Conservation (phyloP, 1,140 invertebrate genomes). For the Metaphire vulgaris region DNA sequence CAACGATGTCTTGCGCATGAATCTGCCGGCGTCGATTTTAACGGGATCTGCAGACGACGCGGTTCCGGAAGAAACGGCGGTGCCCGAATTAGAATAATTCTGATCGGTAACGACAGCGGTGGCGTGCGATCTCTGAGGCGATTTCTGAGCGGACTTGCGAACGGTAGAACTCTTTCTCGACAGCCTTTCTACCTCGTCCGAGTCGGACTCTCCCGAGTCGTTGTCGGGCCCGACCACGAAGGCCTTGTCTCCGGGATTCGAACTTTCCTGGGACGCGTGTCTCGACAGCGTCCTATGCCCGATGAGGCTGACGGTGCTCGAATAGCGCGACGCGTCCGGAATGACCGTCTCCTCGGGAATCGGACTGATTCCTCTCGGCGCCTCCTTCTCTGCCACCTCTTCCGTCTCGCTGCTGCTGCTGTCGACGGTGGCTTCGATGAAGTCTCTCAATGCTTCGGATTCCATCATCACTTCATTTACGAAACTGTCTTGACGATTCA, state of each 20-base stretch:
- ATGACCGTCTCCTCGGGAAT: constrained; percentile 9
- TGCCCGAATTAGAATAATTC: no score
- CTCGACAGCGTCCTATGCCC: neutral
- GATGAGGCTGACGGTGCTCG: constrained; percentile 4
- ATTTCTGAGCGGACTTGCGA: neutral
- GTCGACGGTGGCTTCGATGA: constrained; percentile 21
- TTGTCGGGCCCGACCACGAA: constrained; percentile 21
- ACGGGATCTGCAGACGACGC: no score
- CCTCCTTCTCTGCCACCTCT: neutral
- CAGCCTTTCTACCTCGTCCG: constrained; percentile 17
- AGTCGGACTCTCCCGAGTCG: constrained; percentile 20
- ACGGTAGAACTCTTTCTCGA: neutral
- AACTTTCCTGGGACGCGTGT: constrained; percentile 10
- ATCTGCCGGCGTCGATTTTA: neutral
- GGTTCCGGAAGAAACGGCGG: no score
- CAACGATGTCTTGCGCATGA: neutral
- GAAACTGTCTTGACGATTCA: constrained; percentile 25
- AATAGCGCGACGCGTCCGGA: neutral
- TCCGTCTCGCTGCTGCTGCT: constrained; percentile 11
- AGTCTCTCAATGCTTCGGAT: constrained; percentile 10
- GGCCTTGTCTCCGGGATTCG: constrained; percentile 6
- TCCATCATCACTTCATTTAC: constrained; percentile 27
- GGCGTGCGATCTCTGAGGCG: neutral
- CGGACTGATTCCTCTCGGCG: constrained; percentile 11
- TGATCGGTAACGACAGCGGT: neutral